Evolutionary conservation across 2,888 invertebrate genomes (phyloP), one percentile per base, ranked within the genome.

Genomic region (Panzeria rudis): DNA sequence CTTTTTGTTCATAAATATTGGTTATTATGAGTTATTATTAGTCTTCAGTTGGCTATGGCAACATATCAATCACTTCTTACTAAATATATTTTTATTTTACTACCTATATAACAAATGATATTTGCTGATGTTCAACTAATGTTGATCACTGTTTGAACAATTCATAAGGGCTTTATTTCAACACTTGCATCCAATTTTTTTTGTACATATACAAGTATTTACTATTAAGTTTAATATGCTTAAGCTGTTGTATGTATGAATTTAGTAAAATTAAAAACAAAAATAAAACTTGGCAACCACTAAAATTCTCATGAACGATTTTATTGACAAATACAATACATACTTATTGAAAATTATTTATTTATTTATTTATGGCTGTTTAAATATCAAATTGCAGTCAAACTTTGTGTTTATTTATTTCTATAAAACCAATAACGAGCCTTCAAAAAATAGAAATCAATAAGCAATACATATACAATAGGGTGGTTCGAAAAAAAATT

Each of bases 281-380:
- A 72, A 56, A 32, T 50, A 44, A 52, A 73, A 69, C 79, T 72
- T 73, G 61, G 59, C 59, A 77, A 35, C 61, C 17, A 59, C 20
- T 23, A 29, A 32, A 82, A 52, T 32, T 23, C 56, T 50, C n/a
- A 44, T 23, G 15, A 35, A 61, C 72, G 59, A 77, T 6, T 71
- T 77, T 52, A 77, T 81, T 69, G 81, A 73, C 62, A 80, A 62
- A 56, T 54, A 68, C 35, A 61, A 75, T 71, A 23, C 50, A 69
- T 68, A 77, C 78, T 75, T 81, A 78, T 80, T 79, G 29, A 35
- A 76, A 71, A 66, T 38, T 73, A 41, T 61, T 73, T 83, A 78
- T 78, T 80, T 83, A 72, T 72, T 73, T 82, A 66, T 59, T 84
- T 73, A 77, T 73, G 66, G 54, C 52, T 82, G 72, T 78, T 78